phyloP scores from a whole-genome alignment of 2,797 vertebrate species.

The Xenops minutus region DNA sequence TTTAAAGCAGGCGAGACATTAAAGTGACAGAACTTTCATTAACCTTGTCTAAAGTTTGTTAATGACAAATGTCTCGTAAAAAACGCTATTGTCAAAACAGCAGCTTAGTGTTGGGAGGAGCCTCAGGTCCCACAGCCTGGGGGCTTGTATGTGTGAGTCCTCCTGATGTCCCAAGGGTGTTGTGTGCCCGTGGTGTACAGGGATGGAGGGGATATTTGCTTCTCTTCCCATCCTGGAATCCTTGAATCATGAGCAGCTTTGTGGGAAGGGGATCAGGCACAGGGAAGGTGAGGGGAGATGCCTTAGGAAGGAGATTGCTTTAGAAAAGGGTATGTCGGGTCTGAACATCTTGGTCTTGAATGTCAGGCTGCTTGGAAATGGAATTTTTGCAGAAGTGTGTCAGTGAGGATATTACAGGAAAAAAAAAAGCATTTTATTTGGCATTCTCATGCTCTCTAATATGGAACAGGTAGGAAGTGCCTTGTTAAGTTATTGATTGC shows the following conservation, averaged over 20 bases:
- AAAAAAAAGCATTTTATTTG: not conserved
- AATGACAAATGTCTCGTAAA: constrained; percentile 77
- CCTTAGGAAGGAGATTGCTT: constrained; percentile 23
- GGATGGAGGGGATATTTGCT: accelerated
- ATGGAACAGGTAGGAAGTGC: not conserved
- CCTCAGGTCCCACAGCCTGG: not conserved
- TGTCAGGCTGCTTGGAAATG: constrained; percentile 25
- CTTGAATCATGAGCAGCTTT: constrained; percentile 24
- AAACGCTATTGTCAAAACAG: constrained; percentile 75
- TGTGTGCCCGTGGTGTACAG: accelerated
- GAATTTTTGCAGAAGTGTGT: not conserved
- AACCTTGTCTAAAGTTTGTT: constrained; percentile 85
- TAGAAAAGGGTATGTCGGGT: not conserved
- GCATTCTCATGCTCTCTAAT: not conserved
- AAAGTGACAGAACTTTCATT: constrained; percentile 87
- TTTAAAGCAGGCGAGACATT: constrained; percentile 81
- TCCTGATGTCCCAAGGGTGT: accelerated
- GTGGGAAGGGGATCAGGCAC: constrained; percentile 10
- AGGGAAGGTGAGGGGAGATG: constrained; percentile 18
- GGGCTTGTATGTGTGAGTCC: accelerated
- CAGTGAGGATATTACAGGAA: not conserved
- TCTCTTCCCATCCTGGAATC: not conserved
- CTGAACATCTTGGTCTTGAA: constrained; percentile 42
- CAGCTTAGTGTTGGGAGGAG: not conserved
- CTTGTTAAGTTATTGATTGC: not conserved